Evolutionary conservation across 1,140 invertebrate genomes (phyloP).

Genomic region (Cheumatopsyche charites): DNA sequence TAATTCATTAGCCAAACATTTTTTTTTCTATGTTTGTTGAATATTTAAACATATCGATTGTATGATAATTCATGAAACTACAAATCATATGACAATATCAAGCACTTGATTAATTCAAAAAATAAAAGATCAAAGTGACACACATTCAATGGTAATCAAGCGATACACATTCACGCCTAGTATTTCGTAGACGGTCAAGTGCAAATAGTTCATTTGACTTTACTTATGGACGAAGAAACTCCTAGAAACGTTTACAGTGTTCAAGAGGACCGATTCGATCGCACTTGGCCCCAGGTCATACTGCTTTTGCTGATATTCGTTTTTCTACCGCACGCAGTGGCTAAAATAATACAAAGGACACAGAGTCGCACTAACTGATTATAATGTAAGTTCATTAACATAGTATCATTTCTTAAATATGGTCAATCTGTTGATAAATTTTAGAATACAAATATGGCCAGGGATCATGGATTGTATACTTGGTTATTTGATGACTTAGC

Average conservation of each 20-base stretch:
- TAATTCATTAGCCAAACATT: too few species aligned
- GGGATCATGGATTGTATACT: slow-evolving; percentile 46
- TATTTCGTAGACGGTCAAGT: background rate
- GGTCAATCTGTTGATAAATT: too few species aligned
- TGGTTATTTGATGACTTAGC: slow-evolving; percentile 54
- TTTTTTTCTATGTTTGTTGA: too few species aligned
- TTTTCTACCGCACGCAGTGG: slow-evolving; percentile 39
- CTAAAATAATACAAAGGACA: slow-evolving; percentile 30
- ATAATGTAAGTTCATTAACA: too few species aligned
- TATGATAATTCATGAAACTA: background rate
- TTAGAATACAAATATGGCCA: background rate
- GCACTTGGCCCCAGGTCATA: slow-evolving; percentile 36
- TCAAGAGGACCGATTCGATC: background rate
- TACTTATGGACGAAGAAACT: background rate
- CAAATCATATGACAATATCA: background rate
- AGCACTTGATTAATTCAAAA: background rate
- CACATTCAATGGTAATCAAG: slow-evolving; percentile 43
- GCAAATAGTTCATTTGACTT: background rate
- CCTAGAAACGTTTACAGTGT: background rate
- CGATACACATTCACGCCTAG: background rate
- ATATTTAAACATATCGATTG: background rate
- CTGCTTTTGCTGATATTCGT: slow-evolving; percentile 38
- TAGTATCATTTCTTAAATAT: too few species aligned
- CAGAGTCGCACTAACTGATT: background rate
- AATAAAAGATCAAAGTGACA: slow-evolving; percentile 40